phyloP scores from a whole-genome alignment of 2,113 vertebrate genomes.

The Lepus americanus region DNA sequence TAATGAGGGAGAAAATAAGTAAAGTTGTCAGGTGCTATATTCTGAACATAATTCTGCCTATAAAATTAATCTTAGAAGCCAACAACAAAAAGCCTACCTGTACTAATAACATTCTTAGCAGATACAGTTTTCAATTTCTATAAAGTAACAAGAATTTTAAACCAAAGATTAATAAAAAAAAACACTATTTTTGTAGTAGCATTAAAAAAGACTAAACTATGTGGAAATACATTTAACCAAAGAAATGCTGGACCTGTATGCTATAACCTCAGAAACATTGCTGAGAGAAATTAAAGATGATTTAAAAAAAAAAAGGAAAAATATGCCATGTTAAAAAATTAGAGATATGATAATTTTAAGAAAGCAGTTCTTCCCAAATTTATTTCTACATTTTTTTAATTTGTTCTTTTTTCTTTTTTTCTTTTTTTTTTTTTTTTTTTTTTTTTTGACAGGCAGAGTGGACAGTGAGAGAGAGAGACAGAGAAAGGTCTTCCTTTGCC shows the following conservation, averaged over 20 bases:
- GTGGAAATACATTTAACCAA: background rate
- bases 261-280: background rate
- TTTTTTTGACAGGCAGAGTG: no score
- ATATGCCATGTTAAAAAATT: background rate
- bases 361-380: background rate
- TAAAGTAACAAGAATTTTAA: background rate
- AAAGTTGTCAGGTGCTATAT: background rate
- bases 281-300: constrained; percentile 5
- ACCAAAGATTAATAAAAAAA: background rate
- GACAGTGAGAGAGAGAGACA: no score
- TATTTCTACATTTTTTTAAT: background rate
- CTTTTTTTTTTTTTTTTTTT: no score
- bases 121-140: background rate
- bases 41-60: background rate
- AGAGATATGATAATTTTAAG: background rate
- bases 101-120: background rate
- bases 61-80: background rate
- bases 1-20: background rate
- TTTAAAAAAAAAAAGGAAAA: background rate
- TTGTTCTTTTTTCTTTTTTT: no score
- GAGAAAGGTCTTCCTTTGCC: no score
- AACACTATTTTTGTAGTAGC: background rate
- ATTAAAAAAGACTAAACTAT: background rate
- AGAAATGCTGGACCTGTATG: background rate
- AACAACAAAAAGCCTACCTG: background rate